phyloP scores from a whole-genome alignment of 2,113 vertebrate genomes.

The Peucedramus taeniatus region DNA sequence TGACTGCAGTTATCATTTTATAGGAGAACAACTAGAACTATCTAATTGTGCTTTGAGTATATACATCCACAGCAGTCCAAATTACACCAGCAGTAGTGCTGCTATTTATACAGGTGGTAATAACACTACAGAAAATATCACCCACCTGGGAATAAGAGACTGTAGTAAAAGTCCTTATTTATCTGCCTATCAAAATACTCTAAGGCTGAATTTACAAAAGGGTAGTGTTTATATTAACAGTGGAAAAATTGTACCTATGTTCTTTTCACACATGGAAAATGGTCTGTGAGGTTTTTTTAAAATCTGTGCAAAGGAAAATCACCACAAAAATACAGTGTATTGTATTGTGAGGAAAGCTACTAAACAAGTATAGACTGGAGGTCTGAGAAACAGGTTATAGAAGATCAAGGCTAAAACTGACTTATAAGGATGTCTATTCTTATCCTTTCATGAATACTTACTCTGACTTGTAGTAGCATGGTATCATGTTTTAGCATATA shows the following conservation, averaged over 20 bases:
- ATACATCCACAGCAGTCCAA: neutral
- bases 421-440: neutral
- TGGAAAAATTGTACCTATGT: neutral
- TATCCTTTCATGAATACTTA: neutral
- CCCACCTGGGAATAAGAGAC: neutral
- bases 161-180: conserved; percentile 13
- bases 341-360: neutral
- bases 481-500: neutral
- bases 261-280: neutral
- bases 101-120: conserved; percentile 39
- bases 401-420: neutral
- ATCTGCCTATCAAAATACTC: neutral
- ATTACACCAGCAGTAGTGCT: neutral
- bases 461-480: neutral
- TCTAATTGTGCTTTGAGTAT: neutral
- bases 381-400: neutral
- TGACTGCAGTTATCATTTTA: neutral
- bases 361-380: neutral
- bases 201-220: neutral
- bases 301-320: neutral
- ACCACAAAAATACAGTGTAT: neutral
- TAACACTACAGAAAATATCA: conserved; percentile 14
- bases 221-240: neutral
- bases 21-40: neutral
- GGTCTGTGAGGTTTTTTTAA: neutral